phyloP scores from a whole-genome alignment of 1,140 invertebrate species.

The Globodera rostochiensis region DNA sequence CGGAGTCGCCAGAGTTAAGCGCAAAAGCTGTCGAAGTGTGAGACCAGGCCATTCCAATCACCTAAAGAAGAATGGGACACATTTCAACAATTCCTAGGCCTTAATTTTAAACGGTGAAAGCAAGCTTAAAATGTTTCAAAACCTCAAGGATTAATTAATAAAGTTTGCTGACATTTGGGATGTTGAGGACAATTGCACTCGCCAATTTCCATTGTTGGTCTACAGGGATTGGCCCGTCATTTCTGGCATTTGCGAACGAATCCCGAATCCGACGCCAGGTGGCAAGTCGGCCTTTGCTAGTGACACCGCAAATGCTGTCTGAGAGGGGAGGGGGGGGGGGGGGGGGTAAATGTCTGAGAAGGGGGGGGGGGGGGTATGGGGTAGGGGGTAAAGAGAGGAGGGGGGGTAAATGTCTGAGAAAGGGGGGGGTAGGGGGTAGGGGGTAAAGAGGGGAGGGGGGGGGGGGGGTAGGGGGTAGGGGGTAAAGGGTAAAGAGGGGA shows the following conservation, averaged over 20 bases:
- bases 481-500: too few relatives aligned
- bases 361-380: too few relatives aligned
- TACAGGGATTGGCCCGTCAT: constrained; percentile 50
- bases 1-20: constrained; percentile 47
- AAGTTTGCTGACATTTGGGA: constrained; percentile 27
- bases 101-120: too few relatives aligned
- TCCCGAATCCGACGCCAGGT: constrained; percentile 77
- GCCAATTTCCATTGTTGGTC: constrained; percentile 69
- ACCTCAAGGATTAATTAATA: neutral
- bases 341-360: too few relatives aligned
- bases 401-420: too few relatives aligned
- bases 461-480: too few relatives aligned
- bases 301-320: constrained; percentile 80
- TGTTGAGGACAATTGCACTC: constrained; percentile 67
- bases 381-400: too few relatives aligned
- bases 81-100: neutral
- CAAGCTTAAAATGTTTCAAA: too few relatives aligned
- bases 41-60: constrained; percentile 47
- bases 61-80: constrained; percentile 15
- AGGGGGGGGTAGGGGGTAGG: too few relatives aligned
- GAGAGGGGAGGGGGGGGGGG: constrained; percentile 28
- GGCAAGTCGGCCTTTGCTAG: constrained; percentile 84
- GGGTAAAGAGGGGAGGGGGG: too few relatives aligned
- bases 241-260: constrained; percentile 20
- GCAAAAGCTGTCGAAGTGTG: constrained; percentile 48